Percentiles rank a stretch among this genome's conserved stretches.
phyloP scores from a whole-genome alignment of 2,797 vertebrate species.

The Phylloscopus collybita region DNA sequence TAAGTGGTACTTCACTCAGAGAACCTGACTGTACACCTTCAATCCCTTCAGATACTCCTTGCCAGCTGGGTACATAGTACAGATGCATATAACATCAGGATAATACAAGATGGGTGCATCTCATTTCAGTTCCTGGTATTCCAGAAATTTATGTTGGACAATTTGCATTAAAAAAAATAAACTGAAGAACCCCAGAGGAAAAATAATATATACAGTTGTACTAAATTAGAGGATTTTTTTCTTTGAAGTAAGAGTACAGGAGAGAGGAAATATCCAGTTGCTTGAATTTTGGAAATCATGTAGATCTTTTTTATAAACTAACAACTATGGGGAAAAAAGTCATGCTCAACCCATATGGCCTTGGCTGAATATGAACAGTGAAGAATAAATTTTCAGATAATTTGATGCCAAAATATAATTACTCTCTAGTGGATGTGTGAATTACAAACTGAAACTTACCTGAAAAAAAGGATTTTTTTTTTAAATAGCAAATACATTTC shows the following conservation, averaged over 20 bases:
- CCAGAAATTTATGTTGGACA: not conserved
- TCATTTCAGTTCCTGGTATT: not conserved
- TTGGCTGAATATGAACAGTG: not conserved
- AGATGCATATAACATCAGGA: not conserved
- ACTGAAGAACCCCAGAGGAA: rapidly evolving
- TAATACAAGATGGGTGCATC: not conserved
- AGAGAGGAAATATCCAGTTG: not conserved
- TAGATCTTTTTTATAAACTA: not conserved
- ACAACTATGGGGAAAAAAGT: not conserved
- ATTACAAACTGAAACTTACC: not conserved
- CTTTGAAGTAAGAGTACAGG: not conserved
- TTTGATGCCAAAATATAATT: not conserved
- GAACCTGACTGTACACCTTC: not conserved
- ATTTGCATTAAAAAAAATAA: not conserved
- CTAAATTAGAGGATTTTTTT: not conserved
- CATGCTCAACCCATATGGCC: not conserved
- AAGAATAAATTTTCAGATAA: not conserved
- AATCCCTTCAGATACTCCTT: not conserved
- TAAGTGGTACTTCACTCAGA: not conserved
- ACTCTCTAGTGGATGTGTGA: not conserved
- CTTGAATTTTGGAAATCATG: not conserved
- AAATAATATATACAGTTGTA: not conserved
- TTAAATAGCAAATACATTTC: not conserved
- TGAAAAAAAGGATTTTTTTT: not conserved
- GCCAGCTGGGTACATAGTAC: not conserved